These are phyloP conservation scores for Oncorhynchus masou DNA, from an alignment of 2,113 vertebrate species.

Conservation along the genomic window DNA sequence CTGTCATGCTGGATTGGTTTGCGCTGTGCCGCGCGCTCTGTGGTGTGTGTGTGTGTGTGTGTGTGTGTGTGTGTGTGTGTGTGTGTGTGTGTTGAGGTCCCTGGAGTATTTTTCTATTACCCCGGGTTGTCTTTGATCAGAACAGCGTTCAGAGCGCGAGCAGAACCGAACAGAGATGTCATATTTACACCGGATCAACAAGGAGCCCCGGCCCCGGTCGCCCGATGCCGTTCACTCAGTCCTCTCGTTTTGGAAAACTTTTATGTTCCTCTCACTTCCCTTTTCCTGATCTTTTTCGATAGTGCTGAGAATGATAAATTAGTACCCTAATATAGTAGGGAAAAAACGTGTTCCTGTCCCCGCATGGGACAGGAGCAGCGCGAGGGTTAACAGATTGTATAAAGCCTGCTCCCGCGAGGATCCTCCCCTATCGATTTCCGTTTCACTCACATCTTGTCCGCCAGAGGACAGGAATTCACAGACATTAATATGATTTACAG, in stretches of 20 bases:
- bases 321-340: not conserved
- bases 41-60: constrained; percentile 20
- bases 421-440: constrained; percentile 33
- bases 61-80: constrained; percentile 46
- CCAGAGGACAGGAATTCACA: constrained; percentile 14
- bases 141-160: constrained; percentile 54
- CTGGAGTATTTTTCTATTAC: constrained; percentile 31
- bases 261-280: not conserved
- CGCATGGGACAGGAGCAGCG: not conserved
- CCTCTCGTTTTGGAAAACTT: not conserved
- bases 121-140: constrained; percentile 63
- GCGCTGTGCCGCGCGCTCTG: constrained; percentile 30
- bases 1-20: not conserved
- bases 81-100: constrained; percentile 63
- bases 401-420: not conserved
- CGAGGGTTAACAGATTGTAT: not conserved
- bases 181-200: constrained; percentile 19
- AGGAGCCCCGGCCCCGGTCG: constrained; percentile 29
- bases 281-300: constrained; percentile 32
- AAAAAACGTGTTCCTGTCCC: not conserved
- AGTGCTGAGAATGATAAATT: constrained; percentile 19
- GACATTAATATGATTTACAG: constrained; percentile 11
- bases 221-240: constrained; percentile 9
- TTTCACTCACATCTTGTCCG: constrained; percentile 17
- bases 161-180: constrained; percentile 52